These are phyloP conservation scores for Leptinotarsa haldemani DNA, from an alignment of 2,888 invertebrate genomes.

Conservation along the genomic window DNA sequence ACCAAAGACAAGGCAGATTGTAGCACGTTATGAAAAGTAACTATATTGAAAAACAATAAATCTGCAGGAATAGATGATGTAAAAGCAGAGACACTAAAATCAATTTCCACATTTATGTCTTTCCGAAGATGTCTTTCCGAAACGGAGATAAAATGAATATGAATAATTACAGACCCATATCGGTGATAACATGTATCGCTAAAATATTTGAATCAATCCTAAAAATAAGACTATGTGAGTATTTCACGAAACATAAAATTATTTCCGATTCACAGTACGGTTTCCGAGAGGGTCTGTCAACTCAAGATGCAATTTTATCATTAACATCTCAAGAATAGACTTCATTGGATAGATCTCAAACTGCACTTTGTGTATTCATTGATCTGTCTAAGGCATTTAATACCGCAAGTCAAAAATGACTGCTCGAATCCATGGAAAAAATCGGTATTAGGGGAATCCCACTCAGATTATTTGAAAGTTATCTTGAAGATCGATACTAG, in stretches of 20 bases:
- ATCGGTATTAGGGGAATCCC: background rate
- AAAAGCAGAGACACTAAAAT: conserved; percentile 6
- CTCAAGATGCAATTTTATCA: conserved; percentile 4
- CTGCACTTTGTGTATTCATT: conserved; percentile 14
- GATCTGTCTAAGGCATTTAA: conserved; percentile 9
- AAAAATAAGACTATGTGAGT: conserved; percentile 6
- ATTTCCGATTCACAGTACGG: background rate
- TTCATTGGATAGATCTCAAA: background rate
- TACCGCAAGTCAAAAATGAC: conserved; percentile 2
- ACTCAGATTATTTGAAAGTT: background rate
- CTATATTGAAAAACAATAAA: conserved; percentile 8
- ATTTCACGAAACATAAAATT: background rate
- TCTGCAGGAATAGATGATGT: conserved; percentile 17
- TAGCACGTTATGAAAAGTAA: too few relatives aligned
- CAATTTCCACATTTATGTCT: conserved; percentile 13
- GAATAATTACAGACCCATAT: background rate
- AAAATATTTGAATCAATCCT: conserved; percentile 1
- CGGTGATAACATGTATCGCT: conserved; percentile 1
- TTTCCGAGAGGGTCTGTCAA: background rate
- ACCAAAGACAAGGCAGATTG: too few relatives aligned
- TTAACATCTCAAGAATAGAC: conserved; percentile 10
- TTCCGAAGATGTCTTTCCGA: background rate
- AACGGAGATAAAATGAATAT: conserved; percentile 6
- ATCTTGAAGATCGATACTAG: background rate
- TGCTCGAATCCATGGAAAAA: conserved; percentile 16